Evolutionary conservation across 2,888 invertebrate species (phyloP), one percentile per base, ranked within the genome.

Genomic region (Nebria salina): DNA sequence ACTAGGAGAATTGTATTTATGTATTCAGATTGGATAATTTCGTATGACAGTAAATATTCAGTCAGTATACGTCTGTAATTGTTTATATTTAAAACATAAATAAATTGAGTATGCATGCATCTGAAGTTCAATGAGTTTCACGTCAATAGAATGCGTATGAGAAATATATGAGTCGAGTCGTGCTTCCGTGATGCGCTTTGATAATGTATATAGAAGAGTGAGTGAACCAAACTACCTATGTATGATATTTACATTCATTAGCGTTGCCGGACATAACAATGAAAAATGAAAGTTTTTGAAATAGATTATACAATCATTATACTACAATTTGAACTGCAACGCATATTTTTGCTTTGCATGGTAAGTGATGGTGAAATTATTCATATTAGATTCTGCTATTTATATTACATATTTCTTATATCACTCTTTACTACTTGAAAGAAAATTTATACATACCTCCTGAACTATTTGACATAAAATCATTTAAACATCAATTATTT

Each of bases 241-340:
- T 75, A 75, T 15, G 15, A 80, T 80, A 80, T 80, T 75, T 75
- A 80, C 75, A 80, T 80, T 80, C 80, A 80, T 80, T 80, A 75
- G 75, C 75, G 75, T 75, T 80, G 75, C 73, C 72, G 80, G 80
- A 75, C 80, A 80, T 75, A 68, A 75, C 80, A 72, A 80, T 80
- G 80, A 80, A 80, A 80, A 80, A 80, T 80, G 80, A 80, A 80
- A 80, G 80, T 80, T 80, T 54, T 80, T 80, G 9, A 80, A 75
- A 43, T 65, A 70, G 73, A 73, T 78, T 78, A 78, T 78, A 78
- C 78, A 78, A 78, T 72, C 64, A 78, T 72, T 80, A 13, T 65
- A 34, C 75, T 75, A 70, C 75, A 75, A 80, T 68, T 75, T 75
- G 54, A 75, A 75, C 70, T 68, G 68, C 74, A 75, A 75, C 54